Base-by-base conservation (phyloP, 35 echinoderm and acorn worm species). In the Lytechinus variegatus region DNA sequence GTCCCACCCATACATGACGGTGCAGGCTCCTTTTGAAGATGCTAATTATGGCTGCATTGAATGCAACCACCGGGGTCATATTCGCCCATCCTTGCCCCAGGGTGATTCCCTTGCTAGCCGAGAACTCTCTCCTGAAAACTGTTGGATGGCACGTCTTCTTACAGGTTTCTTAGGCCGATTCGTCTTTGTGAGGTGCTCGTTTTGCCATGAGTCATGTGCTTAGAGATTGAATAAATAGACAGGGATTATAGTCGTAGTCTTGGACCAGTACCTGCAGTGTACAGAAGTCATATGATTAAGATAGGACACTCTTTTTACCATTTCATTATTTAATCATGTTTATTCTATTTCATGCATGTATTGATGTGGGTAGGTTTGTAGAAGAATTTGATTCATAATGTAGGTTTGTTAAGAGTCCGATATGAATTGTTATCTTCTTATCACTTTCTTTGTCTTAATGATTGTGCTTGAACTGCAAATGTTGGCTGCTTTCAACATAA, bases 111-210 rank as follows among this genome's bases (percentile, higher is more conserved):
- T 13, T 54, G 16, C 88, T 90, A 28, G 28, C 24, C 52, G 11
- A 90, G 10, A 54, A 44, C 88, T 90, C 88, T 90, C 88, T 90
- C 88, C 52, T 90, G 88, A 54, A 52, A 90, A 90, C 88, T 90
- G 88, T 90, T 90, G 88, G 88, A 44, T 90, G 7, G 10, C 52
- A 44, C 88, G 52, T 44, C 52, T 0, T 33, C 88, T 10, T 90
- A 12, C 16, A 90, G 52, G 88, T n/a, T 90, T 90, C 27, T 5
- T 52, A 6, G 56, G 88, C 11, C 88, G 88, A 44, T 90, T 12
- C 52, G 28, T 29, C 88, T 90, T 90, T 90, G 88, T 90, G 8
- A 33, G 88, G 28, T 1, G 29, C 10, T 52, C 88, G 11, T 44
- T 19, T 44, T 10, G 88, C 88, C 28, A 54, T 90, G 88, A 90